Evolutionary conservation across 2,113 vertebrate species (phyloP), one percentile per base, ranked within the genome.

Genomic region (Catagonus wagneri): DNA sequence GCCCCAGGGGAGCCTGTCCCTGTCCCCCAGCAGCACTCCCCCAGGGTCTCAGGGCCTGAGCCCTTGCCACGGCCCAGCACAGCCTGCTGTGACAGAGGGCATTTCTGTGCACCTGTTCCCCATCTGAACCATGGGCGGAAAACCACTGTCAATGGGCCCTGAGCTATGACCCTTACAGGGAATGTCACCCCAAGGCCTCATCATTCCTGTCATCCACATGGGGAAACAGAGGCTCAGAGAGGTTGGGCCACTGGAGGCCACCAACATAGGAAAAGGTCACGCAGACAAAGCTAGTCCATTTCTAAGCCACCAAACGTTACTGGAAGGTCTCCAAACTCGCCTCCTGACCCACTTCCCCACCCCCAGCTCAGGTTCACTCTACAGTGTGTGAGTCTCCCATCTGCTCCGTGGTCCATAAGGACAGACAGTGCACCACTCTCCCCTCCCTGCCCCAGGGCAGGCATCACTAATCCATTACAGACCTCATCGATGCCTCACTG

Each of bases 121-220:
- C 8, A 10, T 23, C 32, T 3, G 12, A 15, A 23, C 34, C 1
- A 44, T 4, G 34, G 58, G 11, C 2, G 6, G 74, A 14, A 74
- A 83, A 36, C 66, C 19, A 13, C 4, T 4, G 19, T 69, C 50
- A 16, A 2, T 1, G 14, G 83, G 60, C 16, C 16, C 34, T 6
- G 16, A 2, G 34, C 34, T 29, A 4, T 1, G 34, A 65, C 34
- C 60, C 34, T 79, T 7, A 12, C 69, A 68, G 58, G 58, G 61
- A 14, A 3, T 7, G 44, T 23, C 71, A 52, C 61, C 60, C 68
- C 19, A 3, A 2, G 0, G 32, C 2, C 0, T 39, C 32, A 6
- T n/a, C 23, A 5, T 14, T 54, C 39, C 36, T 23, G 12, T 44
- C 27, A 0, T 1, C 36, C 29, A 6, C 39, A 6, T 0, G 17